Conservation (phyloP, 2,888 invertebrate species). For the Dryomyza anilis region DNA sequence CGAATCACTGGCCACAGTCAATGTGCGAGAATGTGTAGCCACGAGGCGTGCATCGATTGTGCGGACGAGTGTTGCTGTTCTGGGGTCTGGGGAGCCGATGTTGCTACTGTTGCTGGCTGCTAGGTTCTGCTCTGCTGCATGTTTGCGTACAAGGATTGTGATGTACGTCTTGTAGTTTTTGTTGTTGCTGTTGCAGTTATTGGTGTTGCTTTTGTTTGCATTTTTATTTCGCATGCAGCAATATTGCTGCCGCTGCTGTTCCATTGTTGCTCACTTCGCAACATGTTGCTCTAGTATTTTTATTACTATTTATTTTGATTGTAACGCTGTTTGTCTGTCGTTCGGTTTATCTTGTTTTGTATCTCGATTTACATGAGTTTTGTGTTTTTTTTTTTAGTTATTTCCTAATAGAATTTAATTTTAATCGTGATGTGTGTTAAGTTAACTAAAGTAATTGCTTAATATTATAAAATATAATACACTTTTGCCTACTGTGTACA, state of each 20-base stretch:
- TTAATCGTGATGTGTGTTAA: no score
- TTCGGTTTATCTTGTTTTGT: neutral
- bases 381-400: no score
- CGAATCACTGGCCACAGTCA: conserved; percentile 12
- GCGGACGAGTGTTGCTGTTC: conserved; percentile 2
- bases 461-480: no score
- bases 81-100: neutral
- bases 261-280: neutral
- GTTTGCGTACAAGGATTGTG: conserved; percentile 10
- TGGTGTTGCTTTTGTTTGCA: neutral
- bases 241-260: neutral
- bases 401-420: no score
- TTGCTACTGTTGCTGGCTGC: neutral
- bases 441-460: no score
- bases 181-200: neutral
- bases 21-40: neutral
- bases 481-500: no score
- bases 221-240: conserved; percentile 2
- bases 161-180: neutral
- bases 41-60: neutral
- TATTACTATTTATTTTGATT: neutral
- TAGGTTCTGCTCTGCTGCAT: conserved; percentile 10
- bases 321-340: neutral
- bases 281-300: neutral
- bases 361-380: no score